Conservation (phyloP, 2,797 vertebrate genomes). For the Babyrousa celebensis region DNA sequence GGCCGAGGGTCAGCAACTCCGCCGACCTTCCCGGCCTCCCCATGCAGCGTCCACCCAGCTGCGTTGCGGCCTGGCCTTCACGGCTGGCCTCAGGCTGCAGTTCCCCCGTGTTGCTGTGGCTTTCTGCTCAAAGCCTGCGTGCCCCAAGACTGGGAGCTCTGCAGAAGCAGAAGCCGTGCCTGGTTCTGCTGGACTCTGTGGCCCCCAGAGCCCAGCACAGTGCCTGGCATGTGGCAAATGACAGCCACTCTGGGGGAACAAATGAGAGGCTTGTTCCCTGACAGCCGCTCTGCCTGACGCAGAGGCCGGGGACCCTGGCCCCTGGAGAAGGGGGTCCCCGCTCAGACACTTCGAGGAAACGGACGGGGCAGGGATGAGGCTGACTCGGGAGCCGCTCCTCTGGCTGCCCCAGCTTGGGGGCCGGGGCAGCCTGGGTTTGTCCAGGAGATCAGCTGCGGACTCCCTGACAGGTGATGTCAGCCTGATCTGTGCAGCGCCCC, state of each 20-base stretch:
- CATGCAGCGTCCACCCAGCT: fast-evolving
- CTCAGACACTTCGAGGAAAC: background rate
- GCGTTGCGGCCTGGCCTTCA: background rate
- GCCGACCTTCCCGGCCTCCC: background rate
- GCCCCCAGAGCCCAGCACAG: background rate
- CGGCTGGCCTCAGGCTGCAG: background rate
- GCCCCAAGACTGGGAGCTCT: background rate
- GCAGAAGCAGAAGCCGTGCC: background rate
- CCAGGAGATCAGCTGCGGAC: too few relatives aligned
- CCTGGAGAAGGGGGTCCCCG: background rate
- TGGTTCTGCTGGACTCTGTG: background rate
- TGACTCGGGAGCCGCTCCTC: background rate
- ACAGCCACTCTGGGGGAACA: background rate
- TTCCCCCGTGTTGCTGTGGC: background rate
- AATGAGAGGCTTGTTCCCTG: background rate
- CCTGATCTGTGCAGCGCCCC: background rate
- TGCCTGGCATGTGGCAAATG: background rate
- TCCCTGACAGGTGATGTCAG: background rate
- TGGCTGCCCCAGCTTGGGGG: background rate
- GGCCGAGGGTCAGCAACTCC: background rate
- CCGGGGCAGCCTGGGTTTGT: background rate
- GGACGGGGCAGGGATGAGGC: too few relatives aligned
- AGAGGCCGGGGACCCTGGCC: background rate
- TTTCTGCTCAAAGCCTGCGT: background rate
- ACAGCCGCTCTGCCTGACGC: background rate